Percentiles rank a stretch among this genome's conserved stretches.
These are phyloP conservation scores for Cryptosula pallasiana DNA, from an alignment of 2,888 invertebrate genomes.

Conservation along the genomic window DNA sequence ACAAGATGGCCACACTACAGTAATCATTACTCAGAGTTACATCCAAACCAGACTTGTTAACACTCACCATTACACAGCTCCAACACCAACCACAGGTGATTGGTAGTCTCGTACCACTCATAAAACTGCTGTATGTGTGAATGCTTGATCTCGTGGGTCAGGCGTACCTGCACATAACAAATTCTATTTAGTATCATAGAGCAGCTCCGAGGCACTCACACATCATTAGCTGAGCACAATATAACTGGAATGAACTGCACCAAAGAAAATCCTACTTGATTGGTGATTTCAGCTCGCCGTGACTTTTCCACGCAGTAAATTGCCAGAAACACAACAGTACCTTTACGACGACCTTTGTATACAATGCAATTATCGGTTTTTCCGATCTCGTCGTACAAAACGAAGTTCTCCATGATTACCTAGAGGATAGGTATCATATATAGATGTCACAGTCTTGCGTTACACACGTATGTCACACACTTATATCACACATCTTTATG, in stretches of 20 bases:
- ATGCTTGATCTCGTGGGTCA: slow-evolving; percentile 53
- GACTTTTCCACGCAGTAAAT: slow-evolving; percentile 54
- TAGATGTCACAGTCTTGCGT: no score
- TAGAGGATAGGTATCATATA: no score
- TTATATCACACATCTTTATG: no score
- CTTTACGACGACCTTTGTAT: slow-evolving; percentile 54
- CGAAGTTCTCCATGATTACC: slow-evolving; percentile 56
- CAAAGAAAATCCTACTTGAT: slow-evolving; percentile 39
- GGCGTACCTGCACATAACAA: slow-evolving; percentile 52
- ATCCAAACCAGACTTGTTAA: no score
- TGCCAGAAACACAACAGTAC: slow-evolving; percentile 53
- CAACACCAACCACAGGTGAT: slow-evolving; percentile 54
- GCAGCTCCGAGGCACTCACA: no score
- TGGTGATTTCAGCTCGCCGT: slow-evolving; percentile 50
- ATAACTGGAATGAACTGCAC: neutral
- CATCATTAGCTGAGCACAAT: neutral
- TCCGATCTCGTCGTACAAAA: slow-evolving; percentile 53
- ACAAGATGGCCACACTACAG: no score
- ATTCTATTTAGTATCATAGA: no score
- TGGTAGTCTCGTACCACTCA: slow-evolving; percentile 56
- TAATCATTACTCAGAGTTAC: no score
- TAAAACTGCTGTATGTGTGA: slow-evolving; percentile 51
- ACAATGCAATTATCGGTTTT: slow-evolving; percentile 47
- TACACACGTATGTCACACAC: no score
- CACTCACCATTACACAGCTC: slow-evolving; percentile 51